Base-by-base conservation (phyloP, 2,113 vertebrate species). In the Phalacrocorax carbo region DNA sequence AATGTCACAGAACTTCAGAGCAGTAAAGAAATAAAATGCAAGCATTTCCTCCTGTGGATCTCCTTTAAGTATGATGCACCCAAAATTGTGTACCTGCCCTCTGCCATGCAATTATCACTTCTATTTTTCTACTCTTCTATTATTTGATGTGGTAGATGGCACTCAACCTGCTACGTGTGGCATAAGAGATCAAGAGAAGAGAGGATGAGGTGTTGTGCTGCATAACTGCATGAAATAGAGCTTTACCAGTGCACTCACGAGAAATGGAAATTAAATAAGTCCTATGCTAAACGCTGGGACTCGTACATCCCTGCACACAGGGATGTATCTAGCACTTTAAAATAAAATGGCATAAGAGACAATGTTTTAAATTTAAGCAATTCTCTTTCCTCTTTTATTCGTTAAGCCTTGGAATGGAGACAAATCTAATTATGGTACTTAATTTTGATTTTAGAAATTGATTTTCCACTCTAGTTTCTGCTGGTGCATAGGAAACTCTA, bases 361-460 rank as follows among this genome's bases (percentile, higher is more conserved):
- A 80, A 17, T 23, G 42, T 7, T 93, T 96, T 88, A 96, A 91
- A 88, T 73, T 52, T 44, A 93, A 36, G 69, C 80, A 97, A 75
- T 79, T 82, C 46, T 94, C 95, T 75, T 84, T 58, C 73, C 25
- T 81, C 84, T 96, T 96, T 95, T 93, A 94, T 93, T 97, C 88
- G 54, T 88, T 96, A 92, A 62, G 52, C 75, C 86, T 94, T 69
- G 30, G 46, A 93, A 71, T 34, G 79, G 92, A 97, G 94, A 88
- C 83, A 93, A 81, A 96, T 58, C 76, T 97, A 96, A 97, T 95
- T 84, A 92, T 30, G 26, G 94, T 70, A 96, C 82, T 98, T 98
- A 97, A 97, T 98, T 98, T 97, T 97, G 64, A 97, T 97, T 97
- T 98, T 77, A 95, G 79, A 97, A 97, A 97, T 97, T 96, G 96